These are phyloP conservation scores for Clusia tigrina DNA, from an alignment of 2,888 invertebrate genomes.

Conservation along the genomic window DNA sequence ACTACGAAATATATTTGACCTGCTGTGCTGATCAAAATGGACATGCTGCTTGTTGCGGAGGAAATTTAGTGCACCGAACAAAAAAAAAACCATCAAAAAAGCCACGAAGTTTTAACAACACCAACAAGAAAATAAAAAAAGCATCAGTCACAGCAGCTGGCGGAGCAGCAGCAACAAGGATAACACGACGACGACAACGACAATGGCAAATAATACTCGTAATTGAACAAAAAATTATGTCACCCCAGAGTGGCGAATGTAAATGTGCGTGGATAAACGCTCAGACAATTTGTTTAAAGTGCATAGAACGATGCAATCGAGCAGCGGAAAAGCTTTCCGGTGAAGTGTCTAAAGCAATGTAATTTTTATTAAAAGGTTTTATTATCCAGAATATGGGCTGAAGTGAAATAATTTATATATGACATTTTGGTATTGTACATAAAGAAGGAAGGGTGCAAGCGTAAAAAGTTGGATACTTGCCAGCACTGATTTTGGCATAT, in stretches of 20 bases:
- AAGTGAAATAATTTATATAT: too few relatives aligned
- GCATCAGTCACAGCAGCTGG: not conserved
- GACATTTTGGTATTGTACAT: too few relatives aligned
- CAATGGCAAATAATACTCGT: slow-evolving; percentile 11
- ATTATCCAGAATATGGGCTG: too few relatives aligned
- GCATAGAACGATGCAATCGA: not conserved
- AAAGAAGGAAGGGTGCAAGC: too few relatives aligned
- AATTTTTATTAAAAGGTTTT: too few relatives aligned
- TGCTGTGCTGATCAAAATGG: not conserved
- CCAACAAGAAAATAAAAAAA: slow-evolving; percentile 1
- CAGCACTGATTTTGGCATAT: too few relatives aligned
- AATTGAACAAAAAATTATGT: slow-evolving; percentile 18
- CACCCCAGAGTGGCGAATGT: not conserved
- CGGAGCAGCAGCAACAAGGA: too few relatives aligned
- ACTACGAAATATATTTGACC: not conserved
- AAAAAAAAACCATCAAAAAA: not conserved
- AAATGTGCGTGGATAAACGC: not conserved
- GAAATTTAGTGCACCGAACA: not conserved
- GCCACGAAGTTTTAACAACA: not conserved
- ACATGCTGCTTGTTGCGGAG: not conserved
- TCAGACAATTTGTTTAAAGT: not conserved
- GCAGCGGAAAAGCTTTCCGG: not conserved
- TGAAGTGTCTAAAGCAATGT: too few relatives aligned
- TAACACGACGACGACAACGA: not conserved
- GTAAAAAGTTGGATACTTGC: too few relatives aligned